Evolutionary conservation across 2,888 invertebrate genomes (phyloP), one percentile per base, ranked within the genome.

Genomic region (Dolichomitus sp.): DNA sequence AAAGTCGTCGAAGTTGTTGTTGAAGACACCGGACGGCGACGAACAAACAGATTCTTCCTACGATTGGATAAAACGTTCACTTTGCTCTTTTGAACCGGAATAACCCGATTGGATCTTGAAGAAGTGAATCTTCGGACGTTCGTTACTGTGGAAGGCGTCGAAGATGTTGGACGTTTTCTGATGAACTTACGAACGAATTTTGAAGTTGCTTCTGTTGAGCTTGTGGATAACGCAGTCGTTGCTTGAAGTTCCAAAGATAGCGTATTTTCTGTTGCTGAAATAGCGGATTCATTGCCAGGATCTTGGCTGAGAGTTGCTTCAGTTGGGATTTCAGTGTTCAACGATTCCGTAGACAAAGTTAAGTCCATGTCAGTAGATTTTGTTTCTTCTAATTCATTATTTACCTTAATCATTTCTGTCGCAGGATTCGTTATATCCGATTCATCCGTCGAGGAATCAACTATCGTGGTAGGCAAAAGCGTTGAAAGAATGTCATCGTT

Each of bases 161-260:
- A 74, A 5, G 78, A 50, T 2, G 81, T 45, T 0, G 89, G 91
- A 50, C 88, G 88, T 57, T 86, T 90, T 19, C 89, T 87, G 11
- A 91, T 70, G n/a, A 90, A 89, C 50, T 91, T 91, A 23, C 89
- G 85, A 14, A 88, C 80, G 61, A 87, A 87, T 66, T 87, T 85
- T 1, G 89, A 78, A 1, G 68, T 78, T n/a, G 75, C 33, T 27
- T 80, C 59, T 23, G 75, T 75, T 23, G 54, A 33, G 23, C 27
- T 45, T 17, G 82, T 84, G 11, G 68, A 66, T 52, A 72, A 66
- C 9, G 72, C 48, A 17, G 72, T 66, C 3, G 75, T 85, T 6
- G 80, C 76, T 50, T 19, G 74, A 45, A 74, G 0, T 61, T 80
- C 78, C 27, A 50, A 40, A 12, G 66, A 77, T 33, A 73, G 72